phyloP scores from a whole-genome alignment of 1,140 invertebrate species.

The Ceratina japonica region DNA sequence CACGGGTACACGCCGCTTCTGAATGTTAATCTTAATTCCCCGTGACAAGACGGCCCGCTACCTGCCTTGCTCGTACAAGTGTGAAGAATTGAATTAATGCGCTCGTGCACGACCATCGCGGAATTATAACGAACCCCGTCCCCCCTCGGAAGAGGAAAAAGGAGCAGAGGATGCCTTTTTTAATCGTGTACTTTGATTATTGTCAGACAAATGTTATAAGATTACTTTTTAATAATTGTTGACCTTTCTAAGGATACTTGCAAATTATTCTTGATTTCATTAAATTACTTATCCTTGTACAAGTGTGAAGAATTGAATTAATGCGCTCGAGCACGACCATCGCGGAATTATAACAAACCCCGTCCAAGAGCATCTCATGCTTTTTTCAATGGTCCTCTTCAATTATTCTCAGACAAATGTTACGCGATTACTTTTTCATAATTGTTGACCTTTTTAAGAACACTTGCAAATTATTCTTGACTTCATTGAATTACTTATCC shows the following conservation, averaged over 20 bases:
- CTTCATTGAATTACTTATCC: no score
- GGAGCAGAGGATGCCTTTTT: no score
- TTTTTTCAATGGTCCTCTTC: neutral
- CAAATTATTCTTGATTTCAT: no score
- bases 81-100: conserved; percentile 65
- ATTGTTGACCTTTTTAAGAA: no score
- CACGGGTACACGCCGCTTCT: conserved; percentile 47
- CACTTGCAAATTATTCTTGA: no score
- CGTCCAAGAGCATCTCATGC: neutral
- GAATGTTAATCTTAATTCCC: conserved; percentile 67
- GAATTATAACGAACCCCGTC: conserved; percentile 55
- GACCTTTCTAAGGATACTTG: no score
- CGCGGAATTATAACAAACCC: conserved; percentile 57
- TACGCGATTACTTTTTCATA: no score
- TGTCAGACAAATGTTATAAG: no score
- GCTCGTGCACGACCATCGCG: conserved; percentile 39
- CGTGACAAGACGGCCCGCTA: conserved; percentile 61
- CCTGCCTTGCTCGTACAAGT: conserved; percentile 58
- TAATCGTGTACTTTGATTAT: neutral
- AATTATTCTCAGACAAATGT: neutral
- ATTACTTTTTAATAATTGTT: no score
- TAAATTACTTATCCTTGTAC: no score
- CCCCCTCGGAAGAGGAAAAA: neutral
- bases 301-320: conserved; percentile 65
- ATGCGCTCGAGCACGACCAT: conserved; percentile 48